A percentile compares a stretch with the other conserved stretches of the same genome.
Evolutionary conservation across 2,113 vertebrate genomes (phyloP).

Genomic region (Trachemys scripta): DNA sequence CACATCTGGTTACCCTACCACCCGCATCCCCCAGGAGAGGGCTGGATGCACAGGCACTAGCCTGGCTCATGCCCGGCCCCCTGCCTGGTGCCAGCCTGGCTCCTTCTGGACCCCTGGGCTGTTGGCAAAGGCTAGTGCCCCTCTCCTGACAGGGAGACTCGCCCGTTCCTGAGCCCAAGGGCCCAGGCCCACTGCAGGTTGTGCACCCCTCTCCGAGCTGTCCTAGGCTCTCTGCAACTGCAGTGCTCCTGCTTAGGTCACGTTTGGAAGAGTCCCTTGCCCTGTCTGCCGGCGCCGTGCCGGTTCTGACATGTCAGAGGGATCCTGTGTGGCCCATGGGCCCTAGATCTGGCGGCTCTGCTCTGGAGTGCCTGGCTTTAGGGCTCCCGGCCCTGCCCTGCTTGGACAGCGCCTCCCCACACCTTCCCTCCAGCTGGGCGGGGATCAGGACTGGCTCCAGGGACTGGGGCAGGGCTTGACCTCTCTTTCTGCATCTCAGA

Average conservation of each 20-base stretch:
- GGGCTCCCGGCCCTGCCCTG: not conserved
- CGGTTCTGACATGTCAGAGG: too few relatives aligned
- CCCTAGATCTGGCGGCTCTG: not conserved
- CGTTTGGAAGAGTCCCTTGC: not conserved
- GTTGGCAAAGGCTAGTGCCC: not conserved
- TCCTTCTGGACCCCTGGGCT: too few relatives aligned
- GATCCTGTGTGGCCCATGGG: not conserved
- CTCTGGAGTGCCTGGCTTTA: not conserved
- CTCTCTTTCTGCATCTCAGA: constrained; percentile 50
- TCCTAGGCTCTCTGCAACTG: not conserved
- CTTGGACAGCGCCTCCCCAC: not conserved
- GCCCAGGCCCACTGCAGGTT: too few relatives aligned
- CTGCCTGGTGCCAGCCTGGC: not conserved
- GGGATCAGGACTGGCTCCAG: not conserved
- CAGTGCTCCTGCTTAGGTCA: not conserved
- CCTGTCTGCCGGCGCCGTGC: not conserved
- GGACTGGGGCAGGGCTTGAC: not conserved
- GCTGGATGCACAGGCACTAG: not conserved
- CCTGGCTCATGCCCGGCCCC: not conserved
- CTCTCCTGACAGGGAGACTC: not conserved
- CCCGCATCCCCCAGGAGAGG: not conserved
- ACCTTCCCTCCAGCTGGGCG: too few relatives aligned
- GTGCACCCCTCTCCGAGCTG: not conserved
- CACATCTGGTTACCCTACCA: too few relatives aligned
- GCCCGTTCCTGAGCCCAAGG: not conserved